Evolutionary conservation across 2,888 invertebrate genomes (phyloP), one percentile per base, ranked within the genome.

Genomic region (Yponomeuta malinellus): DNA sequence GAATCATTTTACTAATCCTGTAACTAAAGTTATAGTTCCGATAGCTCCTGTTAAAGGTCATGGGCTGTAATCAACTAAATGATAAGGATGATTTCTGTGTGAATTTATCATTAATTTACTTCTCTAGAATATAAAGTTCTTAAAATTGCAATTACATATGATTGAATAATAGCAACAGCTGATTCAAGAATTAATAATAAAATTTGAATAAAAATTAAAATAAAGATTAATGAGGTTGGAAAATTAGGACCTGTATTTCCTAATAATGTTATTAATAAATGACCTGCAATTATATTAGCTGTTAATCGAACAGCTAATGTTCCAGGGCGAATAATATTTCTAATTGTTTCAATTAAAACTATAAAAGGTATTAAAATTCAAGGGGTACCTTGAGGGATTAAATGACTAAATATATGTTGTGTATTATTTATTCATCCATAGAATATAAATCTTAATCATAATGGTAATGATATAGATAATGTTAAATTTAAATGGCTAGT

Each of bases 241-340:
- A 85, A 75, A 73, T 64, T 79, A 68, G 76, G 74, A 6, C 87
- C 84, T 15, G 83, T 89, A 68, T 80, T 78, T 75, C 93, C 92
- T 79, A 95, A 78, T 76, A 95, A 76, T 1, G 94, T 94, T 92
- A 95, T 83, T 81, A 95, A 76, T 85, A 96, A 81, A 83, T 96
- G 95, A 0, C 95, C 95, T 1, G 95, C 95, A 92, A 95, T 95
- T 94, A 96, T 95, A 91, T 96, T 96, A n/a, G 95, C 95, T 6
- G 94, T 93, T 90, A 96, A 80, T 74, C 95, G 95, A 72, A 96
- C 93, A 0, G 94, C 93, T 89, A 96, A 85, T 3, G 95, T 95
- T 83, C 93, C 88, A 0, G 95, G 95, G 12, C 95, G 95, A 85
- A 95, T 95, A 75, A 95, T 77, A 89, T 95, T 95, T 78, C 95